Evolutionary conservation across 2,113 vertebrate genomes (phyloP).

Genomic region (Pithys albifrons): DNA sequence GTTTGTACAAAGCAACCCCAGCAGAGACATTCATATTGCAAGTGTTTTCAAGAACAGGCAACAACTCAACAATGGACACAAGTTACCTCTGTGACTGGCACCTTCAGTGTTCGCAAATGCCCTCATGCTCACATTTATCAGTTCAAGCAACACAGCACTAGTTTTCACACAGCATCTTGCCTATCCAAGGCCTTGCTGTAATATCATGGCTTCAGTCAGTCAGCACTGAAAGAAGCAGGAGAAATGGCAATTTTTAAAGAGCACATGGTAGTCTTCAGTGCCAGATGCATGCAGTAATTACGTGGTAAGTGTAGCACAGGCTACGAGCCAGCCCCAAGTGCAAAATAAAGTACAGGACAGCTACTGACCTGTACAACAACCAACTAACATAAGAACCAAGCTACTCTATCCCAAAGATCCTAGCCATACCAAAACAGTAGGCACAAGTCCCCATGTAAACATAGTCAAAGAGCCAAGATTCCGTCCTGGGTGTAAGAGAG

Average conservation of each 20-base stretch:
- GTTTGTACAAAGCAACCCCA: background rate
- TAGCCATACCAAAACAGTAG: background rate
- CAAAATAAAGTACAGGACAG: background rate
- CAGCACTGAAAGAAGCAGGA: background rate
- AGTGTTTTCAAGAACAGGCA: background rate
- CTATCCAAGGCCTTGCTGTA: background rate
- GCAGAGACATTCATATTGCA: background rate
- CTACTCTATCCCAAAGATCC: background rate
- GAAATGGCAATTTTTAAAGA: background rate
- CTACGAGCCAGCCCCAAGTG: fast-evolving
- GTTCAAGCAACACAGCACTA: background rate
- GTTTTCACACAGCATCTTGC: background rate
- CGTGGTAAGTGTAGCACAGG: background rate
- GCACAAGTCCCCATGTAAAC: background rate
- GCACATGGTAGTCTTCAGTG: background rate
- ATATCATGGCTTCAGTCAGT: background rate
- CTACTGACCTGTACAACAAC: background rate
- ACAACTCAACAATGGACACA: background rate
- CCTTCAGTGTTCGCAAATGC: background rate
- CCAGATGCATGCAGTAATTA: background rate
- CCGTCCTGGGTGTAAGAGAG: background rate
- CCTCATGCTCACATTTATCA: background rate
- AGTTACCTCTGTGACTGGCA: background rate
- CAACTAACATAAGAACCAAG: background rate
- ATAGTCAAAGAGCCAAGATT: background rate